Conservation (phyloP, 2,888 invertebrate species). For the Phortica okadai region DNA sequence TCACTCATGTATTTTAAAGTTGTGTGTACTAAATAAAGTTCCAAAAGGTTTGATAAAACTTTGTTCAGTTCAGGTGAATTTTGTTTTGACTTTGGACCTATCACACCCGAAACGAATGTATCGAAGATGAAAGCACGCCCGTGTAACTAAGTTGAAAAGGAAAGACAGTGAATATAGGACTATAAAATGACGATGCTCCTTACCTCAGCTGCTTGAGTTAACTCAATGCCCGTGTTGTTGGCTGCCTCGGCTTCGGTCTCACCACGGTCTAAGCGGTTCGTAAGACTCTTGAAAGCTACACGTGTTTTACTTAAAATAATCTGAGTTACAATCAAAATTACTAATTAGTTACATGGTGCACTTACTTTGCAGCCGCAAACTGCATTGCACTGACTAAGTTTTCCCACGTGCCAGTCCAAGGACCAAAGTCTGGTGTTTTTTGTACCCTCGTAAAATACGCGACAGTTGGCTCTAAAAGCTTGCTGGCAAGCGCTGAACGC, state of each 20-base stretch:
- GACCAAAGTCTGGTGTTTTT: constrained; percentile 53
- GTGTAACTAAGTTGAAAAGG: constrained; percentile 81
- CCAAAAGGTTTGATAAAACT: constrained; percentile 84
- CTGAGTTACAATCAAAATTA: not conserved
- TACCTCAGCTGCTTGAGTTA: constrained; percentile 89
- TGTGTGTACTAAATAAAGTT: constrained; percentile 86
- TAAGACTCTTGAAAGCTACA: constrained; percentile 82
- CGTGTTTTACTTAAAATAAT: constrained; percentile 81
- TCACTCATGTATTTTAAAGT: constrained; percentile 85
- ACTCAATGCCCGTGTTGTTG: constrained; percentile 90
- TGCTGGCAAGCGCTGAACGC: constrained; percentile 81
- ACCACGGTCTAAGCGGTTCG: constrained; percentile 82
- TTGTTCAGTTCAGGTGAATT: constrained; percentile 80
- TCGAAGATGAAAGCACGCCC: constrained; percentile 88
- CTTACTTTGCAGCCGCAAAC: constrained; percentile 77
- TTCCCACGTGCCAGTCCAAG: constrained; percentile 69
- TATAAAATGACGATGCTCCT: not conserved
- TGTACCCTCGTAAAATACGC: constrained; percentile 79
- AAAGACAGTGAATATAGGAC: not conserved
- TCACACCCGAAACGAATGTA: constrained; percentile 85
- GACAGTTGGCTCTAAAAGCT: constrained; percentile 82
- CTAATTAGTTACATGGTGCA: constrained; percentile 15
- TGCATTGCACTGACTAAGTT: constrained; percentile 77
- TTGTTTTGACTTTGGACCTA: constrained; percentile 78
- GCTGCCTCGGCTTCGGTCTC: constrained; percentile 87